A percentile compares a stretch with the other conserved stretches of the same genome.
phyloP scores from a whole-genome alignment of 2,113 vertebrate genomes.

The Vombatus ursinus region DNA sequence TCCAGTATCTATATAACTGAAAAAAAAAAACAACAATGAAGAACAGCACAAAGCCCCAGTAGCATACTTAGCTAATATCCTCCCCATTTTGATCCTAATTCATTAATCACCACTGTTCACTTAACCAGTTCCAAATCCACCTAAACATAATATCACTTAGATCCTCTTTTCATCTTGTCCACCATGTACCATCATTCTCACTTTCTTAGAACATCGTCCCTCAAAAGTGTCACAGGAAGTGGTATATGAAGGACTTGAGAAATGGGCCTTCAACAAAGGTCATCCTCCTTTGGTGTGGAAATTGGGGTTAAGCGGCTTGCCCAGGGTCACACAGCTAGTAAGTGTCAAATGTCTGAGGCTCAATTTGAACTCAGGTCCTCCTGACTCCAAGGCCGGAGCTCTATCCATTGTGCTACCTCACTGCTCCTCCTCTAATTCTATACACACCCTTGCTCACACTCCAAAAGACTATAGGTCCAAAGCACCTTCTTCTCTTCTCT shows the following conservation, averaged over 20 bases:
- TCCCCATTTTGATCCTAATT: not conserved
- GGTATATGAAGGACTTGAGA: not conserved
- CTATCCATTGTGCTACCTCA: no score
- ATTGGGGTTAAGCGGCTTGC: no score
- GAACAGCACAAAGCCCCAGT: not conserved
- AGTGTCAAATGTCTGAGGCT: no score
- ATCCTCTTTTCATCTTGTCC: not conserved
- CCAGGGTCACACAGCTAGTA: no score
- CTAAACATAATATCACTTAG: not conserved
- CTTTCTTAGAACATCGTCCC: not conserved
- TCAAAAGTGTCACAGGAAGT: not conserved
- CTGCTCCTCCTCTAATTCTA: not conserved
- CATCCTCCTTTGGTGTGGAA: not conserved
- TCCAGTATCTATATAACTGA: not conserved
- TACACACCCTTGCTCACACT: not conserved
- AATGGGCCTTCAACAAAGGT: not conserved
- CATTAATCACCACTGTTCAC: not conserved
- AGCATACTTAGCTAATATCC: not conserved
- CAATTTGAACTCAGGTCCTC: no score
- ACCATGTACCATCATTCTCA: not conserved
- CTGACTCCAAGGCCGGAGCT: no score
- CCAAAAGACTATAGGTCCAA: not conserved
- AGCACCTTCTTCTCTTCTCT: not conserved
- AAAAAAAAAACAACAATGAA: not conserved
- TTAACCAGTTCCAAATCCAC: not conserved